phyloP scores from a whole-genome alignment of 2,888 invertebrate species.

The Spodoptera exigua region DNA sequence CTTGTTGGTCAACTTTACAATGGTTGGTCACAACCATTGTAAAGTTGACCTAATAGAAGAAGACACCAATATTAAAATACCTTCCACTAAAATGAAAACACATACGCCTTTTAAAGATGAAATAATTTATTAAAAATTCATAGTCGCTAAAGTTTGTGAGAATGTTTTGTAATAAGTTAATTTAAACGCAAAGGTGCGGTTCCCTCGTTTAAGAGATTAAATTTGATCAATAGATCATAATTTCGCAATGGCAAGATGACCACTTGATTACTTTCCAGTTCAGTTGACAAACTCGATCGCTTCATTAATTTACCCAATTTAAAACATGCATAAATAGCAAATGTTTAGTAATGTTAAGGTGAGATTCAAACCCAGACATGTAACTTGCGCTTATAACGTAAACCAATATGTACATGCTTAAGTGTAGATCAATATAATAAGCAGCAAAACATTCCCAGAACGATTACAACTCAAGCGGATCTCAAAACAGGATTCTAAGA shows the following conservation, averaged over 20 bases:
- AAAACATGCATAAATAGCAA: not conserved
- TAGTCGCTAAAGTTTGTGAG: not conserved
- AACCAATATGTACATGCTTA: not conserved
- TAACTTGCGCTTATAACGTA: too few relatives aligned
- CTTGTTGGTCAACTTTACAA: not conserved
- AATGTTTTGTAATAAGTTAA: constrained; percentile 8
- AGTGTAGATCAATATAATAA: not conserved
- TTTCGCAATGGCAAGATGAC: constrained; percentile 24
- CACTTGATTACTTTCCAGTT: constrained; percentile 25
- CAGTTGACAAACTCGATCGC: not conserved
- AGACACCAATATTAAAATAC: too few relatives aligned
- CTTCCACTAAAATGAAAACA: too few relatives aligned
- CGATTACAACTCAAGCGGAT: constrained; percentile 21
- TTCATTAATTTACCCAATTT: constrained; percentile 8
- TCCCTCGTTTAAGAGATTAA: constrained; percentile 12
- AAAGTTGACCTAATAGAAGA: too few relatives aligned
- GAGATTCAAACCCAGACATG: too few relatives aligned
- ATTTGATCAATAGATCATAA: constrained; percentile 15
- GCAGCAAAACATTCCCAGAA: constrained; percentile 4
- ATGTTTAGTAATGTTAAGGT: not conserved
- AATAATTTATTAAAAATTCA: not conserved
- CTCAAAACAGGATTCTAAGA: constrained; percentile 37
- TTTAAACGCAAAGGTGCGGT: constrained; percentile 23
- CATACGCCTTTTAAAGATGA: too few relatives aligned
- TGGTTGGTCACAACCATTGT: too few relatives aligned